phyloP scores from a whole-genome alignment of 1,140 invertebrate genomes.

The Stenopsyche tienmushanensis region DNA sequence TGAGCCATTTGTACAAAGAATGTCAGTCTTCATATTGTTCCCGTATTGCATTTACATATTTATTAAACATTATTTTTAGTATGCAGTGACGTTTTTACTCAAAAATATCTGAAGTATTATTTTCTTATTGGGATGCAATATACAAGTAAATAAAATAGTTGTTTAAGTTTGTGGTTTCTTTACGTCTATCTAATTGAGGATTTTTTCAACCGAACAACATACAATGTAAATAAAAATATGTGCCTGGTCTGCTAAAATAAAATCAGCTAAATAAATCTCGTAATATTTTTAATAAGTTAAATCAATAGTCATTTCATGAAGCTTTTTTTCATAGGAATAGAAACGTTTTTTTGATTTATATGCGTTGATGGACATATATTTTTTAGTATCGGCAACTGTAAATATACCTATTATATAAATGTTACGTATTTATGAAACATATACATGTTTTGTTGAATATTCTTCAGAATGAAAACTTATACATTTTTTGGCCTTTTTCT shows the following conservation, averaged over 20 bases:
- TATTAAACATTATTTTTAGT: too few species aligned
- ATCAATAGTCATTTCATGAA: background rate
- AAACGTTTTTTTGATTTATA: too few species aligned
- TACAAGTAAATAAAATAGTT: too few species aligned
- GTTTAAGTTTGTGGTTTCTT: too few species aligned
- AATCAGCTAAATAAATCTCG: background rate
- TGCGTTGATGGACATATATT: background rate
- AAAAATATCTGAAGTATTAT: too few species aligned
- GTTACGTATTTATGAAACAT: background rate
- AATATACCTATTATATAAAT: background rate
- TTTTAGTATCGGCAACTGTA: background rate
- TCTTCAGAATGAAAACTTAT: background rate
- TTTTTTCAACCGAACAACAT: background rate
- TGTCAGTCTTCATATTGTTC: too few species aligned
- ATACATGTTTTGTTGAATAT: constrained; percentile 13
- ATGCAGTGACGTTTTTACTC: too few species aligned
- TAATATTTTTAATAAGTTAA: background rate
- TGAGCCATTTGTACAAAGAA: too few species aligned
- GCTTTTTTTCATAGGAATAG: too few species aligned
- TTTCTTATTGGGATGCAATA: too few species aligned
- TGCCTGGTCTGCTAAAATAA: constrained; percentile 8
- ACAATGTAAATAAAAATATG: constrained; percentile 19
- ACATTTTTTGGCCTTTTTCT: background rate
- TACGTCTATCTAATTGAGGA: too few species aligned
- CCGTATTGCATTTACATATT: too few species aligned